Percentiles rank a stretch among this genome's conserved stretches.
These are phyloP conservation scores for Teleopsis dalmanni DNA, from an alignment of 1,140 invertebrate species.

Conservation along the genomic window DNA sequence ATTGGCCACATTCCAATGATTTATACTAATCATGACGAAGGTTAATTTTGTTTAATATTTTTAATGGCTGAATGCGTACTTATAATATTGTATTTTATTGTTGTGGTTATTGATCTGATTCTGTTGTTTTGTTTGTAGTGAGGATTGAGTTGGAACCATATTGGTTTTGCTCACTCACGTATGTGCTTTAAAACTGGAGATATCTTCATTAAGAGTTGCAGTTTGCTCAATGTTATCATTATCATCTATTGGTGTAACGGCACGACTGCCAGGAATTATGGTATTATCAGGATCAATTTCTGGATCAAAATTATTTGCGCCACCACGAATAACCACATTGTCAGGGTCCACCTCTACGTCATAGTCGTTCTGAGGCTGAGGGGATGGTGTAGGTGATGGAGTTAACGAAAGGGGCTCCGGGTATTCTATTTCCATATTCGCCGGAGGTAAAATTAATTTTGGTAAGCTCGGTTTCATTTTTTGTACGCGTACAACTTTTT, in stretches of 20 bases:
- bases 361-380: constrained; percentile 34
- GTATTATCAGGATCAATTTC: constrained; percentile 41
- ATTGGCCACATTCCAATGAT: too few species aligned
- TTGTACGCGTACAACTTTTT: constrained; percentile 40
- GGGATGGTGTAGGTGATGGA: constrained; percentile 36
- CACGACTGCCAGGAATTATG: constrained; percentile 39
- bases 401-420: constrained; percentile 21
- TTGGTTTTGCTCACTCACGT: too few species aligned
- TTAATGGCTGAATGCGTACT: too few species aligned
- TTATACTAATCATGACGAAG: too few species aligned
- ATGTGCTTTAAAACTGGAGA: constrained; percentile 36
- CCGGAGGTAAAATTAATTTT: constrained; percentile 36
- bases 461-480: constrained; percentile 43
- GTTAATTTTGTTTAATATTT: too few species aligned
- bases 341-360: constrained; percentile 42
- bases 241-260: constrained; percentile 32
- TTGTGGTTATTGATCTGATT: too few species aligned
- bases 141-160: not conserved
- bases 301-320: constrained; percentile 30
- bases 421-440: constrained; percentile 33
- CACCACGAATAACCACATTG: constrained; percentile 37
- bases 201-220: constrained; percentile 13
- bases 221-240: constrained; percentile 11
- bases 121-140: not conserved
- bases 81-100: too few species aligned